Base-by-base conservation (phyloP, 2,888 invertebrate genomes). In the Protodeltote pygarga region DNA sequence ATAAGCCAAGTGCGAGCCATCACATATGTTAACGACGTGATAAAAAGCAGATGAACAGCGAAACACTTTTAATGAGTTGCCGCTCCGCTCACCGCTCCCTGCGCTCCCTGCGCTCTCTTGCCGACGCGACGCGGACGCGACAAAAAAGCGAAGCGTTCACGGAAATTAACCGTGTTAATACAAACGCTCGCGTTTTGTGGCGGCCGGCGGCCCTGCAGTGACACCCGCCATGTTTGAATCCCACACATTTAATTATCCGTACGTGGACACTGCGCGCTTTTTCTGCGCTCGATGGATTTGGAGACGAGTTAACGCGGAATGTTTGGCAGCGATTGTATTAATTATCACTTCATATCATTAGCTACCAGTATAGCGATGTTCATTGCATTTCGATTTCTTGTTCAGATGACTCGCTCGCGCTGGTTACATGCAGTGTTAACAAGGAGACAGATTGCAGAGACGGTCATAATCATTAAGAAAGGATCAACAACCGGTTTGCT, bases 131-230 rank as follows among this genome's bases (percentile, higher is more conserved):
- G 5, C 10, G 16, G 16, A 10, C 16, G 34, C 13, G 31, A 34
- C 32, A 39, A 57, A 60, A 64, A 59, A 47, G 20, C 24, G 27
- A 46, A 52, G 50, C 25, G 34, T 57, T 61, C 49, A 52, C 48
- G 65, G 57, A 64, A 61, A 65, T 64, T 49, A 52, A 49, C 46
- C 32, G 32, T 32, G 51, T 33, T 41, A 52, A 52, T 65, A 61
- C 60, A 54, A 50, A 54, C 55, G 42, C 55, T 58, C 63, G 47
- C 34, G 58, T 58, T 58, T 58, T 10, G 59, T 34, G 40, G 15
- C 34, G 29, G 39, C 27, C 40, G 40, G 15, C 34, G 29, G 39
- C 27, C 40, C 57, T 33, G 45, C 32, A 40, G 37, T 45, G 48
- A 59, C 55, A 34, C 55, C 59, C 61, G 55, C 61, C 58, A 48